phyloP scores from a whole-genome alignment of 2,888 invertebrate species.

The Himalopsyche anomala region DNA sequence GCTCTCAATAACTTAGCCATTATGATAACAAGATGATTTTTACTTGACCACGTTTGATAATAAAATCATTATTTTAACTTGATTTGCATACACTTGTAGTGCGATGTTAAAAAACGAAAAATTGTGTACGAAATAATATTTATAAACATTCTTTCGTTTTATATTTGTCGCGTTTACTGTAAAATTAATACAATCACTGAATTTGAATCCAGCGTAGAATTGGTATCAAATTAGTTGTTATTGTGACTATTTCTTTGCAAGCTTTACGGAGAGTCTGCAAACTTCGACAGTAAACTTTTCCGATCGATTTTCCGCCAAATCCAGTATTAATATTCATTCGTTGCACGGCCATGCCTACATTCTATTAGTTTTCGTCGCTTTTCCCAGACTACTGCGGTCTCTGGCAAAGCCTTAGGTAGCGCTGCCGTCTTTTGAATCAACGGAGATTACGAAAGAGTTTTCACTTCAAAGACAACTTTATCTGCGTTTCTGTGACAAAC shows the following conservation, averaged over 20 bases:
- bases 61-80: no score
- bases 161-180: no score
- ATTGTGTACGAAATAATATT: no score
- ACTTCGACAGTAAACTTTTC: constrained; percentile 42
- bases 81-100: no score
- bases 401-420: background rate
- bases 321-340: constrained; percentile 52
- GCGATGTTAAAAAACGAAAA: no score
- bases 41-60: no score
- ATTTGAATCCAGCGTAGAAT: no score
- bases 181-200: no score
- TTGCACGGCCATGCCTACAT: constrained; percentile 1
- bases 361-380: constrained; percentile 48
- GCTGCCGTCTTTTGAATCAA: constrained; percentile 3
- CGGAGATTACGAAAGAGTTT: constrained; percentile 2
- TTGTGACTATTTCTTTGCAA: background rate
- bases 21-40: no score
- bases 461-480: constrained; percentile 2
- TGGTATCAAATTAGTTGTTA: no score
- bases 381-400: constrained; percentile 1
- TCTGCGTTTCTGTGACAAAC: background rate
- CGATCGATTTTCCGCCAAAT: constrained; percentile 48
- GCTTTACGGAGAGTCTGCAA: background rate
- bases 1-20: no score
- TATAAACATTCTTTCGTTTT: no score